phyloP scores from a whole-genome alignment of 2,113 vertebrate genomes.

The Chamaetylas fuelleborni region DNA sequence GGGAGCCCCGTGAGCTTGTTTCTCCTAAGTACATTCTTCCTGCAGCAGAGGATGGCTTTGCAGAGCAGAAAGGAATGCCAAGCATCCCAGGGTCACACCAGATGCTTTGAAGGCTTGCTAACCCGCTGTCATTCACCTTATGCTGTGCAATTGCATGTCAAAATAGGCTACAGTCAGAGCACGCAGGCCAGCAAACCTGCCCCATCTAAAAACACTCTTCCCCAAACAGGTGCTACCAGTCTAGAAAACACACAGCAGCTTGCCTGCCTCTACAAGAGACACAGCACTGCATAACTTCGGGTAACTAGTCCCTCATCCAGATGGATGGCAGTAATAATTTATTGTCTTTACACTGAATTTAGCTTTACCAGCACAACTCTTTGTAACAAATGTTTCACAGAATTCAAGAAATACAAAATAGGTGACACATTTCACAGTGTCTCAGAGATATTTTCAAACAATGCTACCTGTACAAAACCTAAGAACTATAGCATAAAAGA shows the following conservation, averaged over 20 bases:
- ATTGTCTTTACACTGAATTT: background rate
- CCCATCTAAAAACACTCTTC: background rate
- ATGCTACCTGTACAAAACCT: background rate
- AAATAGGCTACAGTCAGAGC: conserved; percentile 30
- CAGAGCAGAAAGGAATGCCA: conserved; percentile 83
- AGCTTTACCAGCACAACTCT: background rate
- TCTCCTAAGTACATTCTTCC: conserved; percentile 58
- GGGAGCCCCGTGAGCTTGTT: background rate
- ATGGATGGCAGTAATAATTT: background rate
- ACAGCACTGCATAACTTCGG: background rate
- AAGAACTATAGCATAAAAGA: background rate
- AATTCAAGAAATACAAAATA: background rate
- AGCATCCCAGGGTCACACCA: conserved; percentile 73
- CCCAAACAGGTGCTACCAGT: conserved; percentile 30
- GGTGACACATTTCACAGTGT: background rate
- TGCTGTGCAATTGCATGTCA: conserved; percentile 68
- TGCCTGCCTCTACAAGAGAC: background rate
- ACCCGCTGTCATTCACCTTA: conserved; percentile 77
- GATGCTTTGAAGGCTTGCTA: conserved; percentile 76
- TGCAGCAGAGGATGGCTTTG: conserved; percentile 61
- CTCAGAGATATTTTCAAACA: background rate
- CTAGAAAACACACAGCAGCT: conserved; percentile 12
- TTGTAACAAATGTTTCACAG: background rate
- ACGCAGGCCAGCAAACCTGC: conserved; percentile 17
- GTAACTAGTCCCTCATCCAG: background rate